Base-by-base conservation (phyloP, 2,113 vertebrate genomes). In the Pterocles burchelli region DNA sequence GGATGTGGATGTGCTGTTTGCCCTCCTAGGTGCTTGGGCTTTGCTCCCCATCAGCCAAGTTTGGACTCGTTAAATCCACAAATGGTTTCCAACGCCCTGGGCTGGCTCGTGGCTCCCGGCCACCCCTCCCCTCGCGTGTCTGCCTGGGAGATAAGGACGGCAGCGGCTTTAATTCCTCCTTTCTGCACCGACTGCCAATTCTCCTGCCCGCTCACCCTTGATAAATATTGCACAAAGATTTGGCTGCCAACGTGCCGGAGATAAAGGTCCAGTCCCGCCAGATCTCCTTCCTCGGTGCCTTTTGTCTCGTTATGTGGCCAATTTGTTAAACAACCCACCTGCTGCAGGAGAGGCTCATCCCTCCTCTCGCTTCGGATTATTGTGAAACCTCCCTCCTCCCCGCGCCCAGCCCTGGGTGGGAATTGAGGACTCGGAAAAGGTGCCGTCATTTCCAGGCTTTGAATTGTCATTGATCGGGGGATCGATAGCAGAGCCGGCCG, bases 161-260 rank as follows among this genome's bases (percentile, higher is more conserved):
- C 87, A 49, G 63, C 14, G 71, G 62, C n/a, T 96, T 92, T 93
- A 92, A 94, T 93, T 95, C 85, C 91, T 89, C 77, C 9, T 83
- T 95, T 87, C 11, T 11, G 62, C 79, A 68, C 52, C 14, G n/a
- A 20, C 94, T 95, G 95, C 96, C 95, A 96, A 46, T 33, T 52
- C 96, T 57, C 33, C 91, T 95, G 91, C 62, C 88, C 82, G 36
- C 63, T 97, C 93, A 45, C 93, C 91, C 96, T 94, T 89, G 89
- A 93, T 93, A 87, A 91, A 92, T 70, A 77, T 36, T 76, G 85
- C 84, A 80, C 85, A 74, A 88, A 90, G 96, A 77, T 96, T 95
- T 93, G 94, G 91, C 79, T 48, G 91, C 91, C 95, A 80, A 19
- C 5, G 10, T 62, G 90, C 74, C 20, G 67, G 74, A 96, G 93